These are phyloP conservation scores for Brachypodius melanocephalos DNA, from an alignment of 2,113 vertebrate genomes.

Conservation along the genomic window DNA sequence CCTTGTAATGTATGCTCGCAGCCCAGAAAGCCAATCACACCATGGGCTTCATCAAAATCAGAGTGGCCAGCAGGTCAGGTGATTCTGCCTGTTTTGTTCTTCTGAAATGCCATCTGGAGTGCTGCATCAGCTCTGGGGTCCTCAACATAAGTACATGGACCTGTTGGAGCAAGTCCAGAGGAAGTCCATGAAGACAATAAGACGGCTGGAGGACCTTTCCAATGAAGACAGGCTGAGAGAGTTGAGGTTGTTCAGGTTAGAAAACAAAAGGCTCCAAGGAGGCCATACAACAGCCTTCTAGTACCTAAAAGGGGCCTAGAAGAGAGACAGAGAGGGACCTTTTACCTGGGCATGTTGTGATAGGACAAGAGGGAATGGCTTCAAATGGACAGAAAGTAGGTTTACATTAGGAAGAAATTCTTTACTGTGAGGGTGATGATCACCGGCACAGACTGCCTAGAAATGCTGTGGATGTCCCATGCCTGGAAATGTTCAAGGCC, in stretches of 20 bases:
- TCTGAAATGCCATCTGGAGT: not conserved
- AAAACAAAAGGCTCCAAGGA: not conserved
- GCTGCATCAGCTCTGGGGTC: not conserved
- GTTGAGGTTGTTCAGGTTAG: not conserved
- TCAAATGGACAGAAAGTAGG: not conserved
- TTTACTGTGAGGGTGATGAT: not conserved
- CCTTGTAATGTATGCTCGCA: not conserved
- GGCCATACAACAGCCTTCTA: not conserved
- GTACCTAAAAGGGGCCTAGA: not conserved
- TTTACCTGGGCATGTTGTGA: not conserved
- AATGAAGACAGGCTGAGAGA: not conserved
- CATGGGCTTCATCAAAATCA: not conserved
- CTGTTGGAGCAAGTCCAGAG: not conserved
- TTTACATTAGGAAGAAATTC: not conserved
- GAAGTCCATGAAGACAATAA: not conserved
- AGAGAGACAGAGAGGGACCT: not conserved
- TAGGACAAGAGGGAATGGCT: not conserved
- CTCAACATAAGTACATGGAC: not conserved
- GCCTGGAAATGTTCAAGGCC: not conserved
- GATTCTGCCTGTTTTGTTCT: not conserved
- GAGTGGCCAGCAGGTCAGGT: not conserved
- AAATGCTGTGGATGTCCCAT: not conserved
- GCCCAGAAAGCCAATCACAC: not conserved
- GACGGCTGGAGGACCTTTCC: not conserved
- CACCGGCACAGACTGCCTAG: not conserved